Evolutionary conservation across 2,888 invertebrate species (phyloP).

Genomic region (Eulithis prunata): DNA sequence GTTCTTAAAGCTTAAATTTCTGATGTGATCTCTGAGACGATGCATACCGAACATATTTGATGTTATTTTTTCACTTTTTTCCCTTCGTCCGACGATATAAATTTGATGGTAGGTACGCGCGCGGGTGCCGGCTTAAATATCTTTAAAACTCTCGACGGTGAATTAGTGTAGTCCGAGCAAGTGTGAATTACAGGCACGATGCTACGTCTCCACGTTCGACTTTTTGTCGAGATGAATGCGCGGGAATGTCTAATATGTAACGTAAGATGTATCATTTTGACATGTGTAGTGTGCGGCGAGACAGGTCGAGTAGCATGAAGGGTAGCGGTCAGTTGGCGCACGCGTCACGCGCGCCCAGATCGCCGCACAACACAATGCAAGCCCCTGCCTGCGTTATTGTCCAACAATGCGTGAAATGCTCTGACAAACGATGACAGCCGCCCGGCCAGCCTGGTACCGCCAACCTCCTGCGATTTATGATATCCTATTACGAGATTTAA

Average conservation of each 20-base stretch:
- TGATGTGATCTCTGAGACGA: slow-evolving; percentile 79
- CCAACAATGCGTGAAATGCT: slow-evolving; percentile 84
- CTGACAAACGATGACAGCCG: slow-evolving; percentile 85
- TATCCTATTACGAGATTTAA: slow-evolving; percentile 84
- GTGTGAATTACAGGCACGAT: slow-evolving; percentile 59
- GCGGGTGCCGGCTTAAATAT: slow-evolving; percentile 55
- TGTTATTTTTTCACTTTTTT: slow-evolving; percentile 70
- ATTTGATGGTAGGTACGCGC: slow-evolving; percentile 61
- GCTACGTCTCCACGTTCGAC: slow-evolving; percentile 1
- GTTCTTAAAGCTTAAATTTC: slow-evolving; percentile 78
- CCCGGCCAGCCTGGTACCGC: slow-evolving; percentile 69
- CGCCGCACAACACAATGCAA: slow-evolving; percentile 60
- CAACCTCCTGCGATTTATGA: slow-evolving; percentile 83
- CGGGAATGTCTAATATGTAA: slow-evolving; percentile 29
- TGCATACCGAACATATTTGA: slow-evolving; percentile 83
- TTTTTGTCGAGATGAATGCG: slow-evolving; percentile 15
- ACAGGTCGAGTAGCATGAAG: slow-evolving; percentile 30
- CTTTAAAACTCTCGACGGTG: slow-evolving; percentile 42
- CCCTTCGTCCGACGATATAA: slow-evolving; percentile 63
- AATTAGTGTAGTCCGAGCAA: slow-evolving; percentile 50
- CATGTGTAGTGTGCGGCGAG: slow-evolving; percentile 33
- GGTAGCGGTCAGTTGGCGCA: slow-evolving; percentile 42
- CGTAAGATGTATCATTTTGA: slow-evolving; percentile 41
- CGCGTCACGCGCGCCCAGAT: slow-evolving; percentile 48
- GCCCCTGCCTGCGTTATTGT: slow-evolving; percentile 78